These are phyloP conservation scores for Eublepharis macularius DNA, from an alignment of 2,113 vertebrate species.

Conservation along the genomic window DNA sequence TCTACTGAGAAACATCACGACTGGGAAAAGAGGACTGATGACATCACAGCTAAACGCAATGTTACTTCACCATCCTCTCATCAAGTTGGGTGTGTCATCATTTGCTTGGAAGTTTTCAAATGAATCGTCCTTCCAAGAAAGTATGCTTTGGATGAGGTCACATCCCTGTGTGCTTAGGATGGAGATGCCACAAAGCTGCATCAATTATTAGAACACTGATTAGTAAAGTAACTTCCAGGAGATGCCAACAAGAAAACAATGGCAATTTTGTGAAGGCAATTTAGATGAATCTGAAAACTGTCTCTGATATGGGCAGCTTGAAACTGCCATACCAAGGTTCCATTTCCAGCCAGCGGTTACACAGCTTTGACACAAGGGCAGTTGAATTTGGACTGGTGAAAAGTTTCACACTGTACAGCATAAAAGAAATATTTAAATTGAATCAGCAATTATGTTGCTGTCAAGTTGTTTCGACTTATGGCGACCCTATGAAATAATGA, in stretches of 20 bases:
- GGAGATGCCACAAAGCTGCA: not conserved
- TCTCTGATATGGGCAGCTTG: not conserved
- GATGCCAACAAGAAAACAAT: not conserved
- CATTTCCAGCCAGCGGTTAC: not conserved
- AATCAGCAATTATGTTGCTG: too few relatives aligned
- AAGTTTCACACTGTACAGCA: not conserved
- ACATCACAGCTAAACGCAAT: not conserved
- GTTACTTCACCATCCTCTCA: not conserved
- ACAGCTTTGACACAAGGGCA: not conserved
- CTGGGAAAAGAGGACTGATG: not conserved
- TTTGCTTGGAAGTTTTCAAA: conserved; percentile 6
- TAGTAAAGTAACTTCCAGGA: not conserved
- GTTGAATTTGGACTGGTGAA: not conserved
- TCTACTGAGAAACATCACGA: not conserved
- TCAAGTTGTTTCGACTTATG: too few relatives aligned
- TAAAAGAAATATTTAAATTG: too few relatives aligned
- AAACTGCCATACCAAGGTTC: not conserved
- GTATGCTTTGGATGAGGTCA: not conserved
- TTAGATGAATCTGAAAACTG: not conserved
- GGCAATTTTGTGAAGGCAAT: accelerated
- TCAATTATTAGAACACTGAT: not conserved
- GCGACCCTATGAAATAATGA: too few relatives aligned
- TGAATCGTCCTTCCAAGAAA: not conserved
- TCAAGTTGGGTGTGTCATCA: not conserved
- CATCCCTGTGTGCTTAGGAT: not conserved